A percentile compares a stretch with the other conserved stretches of the same genome.
Conservation (phyloP, 2,797 vertebrate genomes). For the Cyprinodon diabolis region DNA sequence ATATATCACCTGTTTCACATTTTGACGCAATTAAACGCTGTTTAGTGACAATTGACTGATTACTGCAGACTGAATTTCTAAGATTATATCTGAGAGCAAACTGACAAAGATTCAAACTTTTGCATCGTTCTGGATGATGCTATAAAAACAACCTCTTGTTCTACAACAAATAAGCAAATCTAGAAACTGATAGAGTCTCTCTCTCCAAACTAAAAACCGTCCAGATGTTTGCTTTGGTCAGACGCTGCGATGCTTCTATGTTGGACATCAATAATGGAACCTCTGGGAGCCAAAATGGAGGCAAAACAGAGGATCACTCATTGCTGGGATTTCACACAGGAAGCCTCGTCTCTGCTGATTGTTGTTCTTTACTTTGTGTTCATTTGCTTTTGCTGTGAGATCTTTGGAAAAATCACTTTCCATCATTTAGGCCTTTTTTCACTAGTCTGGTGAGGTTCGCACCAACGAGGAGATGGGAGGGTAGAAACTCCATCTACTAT, state of each 20-base stretch:
- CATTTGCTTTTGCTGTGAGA: slow-evolving; percentile 47
- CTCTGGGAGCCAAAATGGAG: neutral
- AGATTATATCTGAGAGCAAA: too few species aligned
- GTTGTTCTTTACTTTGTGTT: slow-evolving; percentile 46
- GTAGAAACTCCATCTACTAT: slow-evolving; percentile 75
- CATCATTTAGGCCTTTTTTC: slow-evolving; percentile 56
- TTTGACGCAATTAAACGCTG: too few species aligned
- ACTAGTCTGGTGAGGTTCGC: slow-evolving; percentile 46
- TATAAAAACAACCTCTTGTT: too few species aligned
- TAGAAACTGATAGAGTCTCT: too few species aligned
- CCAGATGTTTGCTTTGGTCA: neutral
- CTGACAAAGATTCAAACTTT: too few species aligned
- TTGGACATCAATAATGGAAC: neutral
- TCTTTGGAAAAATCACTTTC: slow-evolving; percentile 50
- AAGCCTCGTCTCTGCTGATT: slow-evolving; percentile 15
- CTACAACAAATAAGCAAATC: too few species aligned
- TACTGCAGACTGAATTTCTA: too few species aligned
- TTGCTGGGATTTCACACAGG: neutral
- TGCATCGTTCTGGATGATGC: too few species aligned
- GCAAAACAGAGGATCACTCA: neutral
- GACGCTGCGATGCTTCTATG: neutral
- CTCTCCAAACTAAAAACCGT: too few species aligned
- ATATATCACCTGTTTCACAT: too few species aligned
- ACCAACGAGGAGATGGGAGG: slow-evolving; percentile 47
- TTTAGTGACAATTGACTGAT: too few species aligned